Percentiles rank a stretch among this genome's conserved stretches.
phyloP scores from a whole-genome alignment of 2,888 invertebrate genomes.

The Syritta pipiens region DNA sequence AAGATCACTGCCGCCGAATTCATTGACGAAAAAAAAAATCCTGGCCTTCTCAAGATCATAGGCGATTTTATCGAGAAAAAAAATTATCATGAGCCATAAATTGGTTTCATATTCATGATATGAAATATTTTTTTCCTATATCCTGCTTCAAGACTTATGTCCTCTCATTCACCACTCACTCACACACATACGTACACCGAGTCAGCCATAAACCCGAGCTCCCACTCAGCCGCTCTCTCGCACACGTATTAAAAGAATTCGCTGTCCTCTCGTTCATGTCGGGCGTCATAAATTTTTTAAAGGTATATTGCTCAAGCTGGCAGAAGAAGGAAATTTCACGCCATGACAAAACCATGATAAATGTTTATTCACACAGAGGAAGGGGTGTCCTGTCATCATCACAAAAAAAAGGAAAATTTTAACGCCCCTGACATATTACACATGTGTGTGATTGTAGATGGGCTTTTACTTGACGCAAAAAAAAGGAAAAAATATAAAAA shows the following conservation, averaged over 20 bases:
- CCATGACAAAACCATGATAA: slow-evolving; percentile 35
- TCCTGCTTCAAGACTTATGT: slow-evolving; percentile 35
- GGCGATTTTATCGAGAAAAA: too few species aligned
- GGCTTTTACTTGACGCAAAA: too few species aligned
- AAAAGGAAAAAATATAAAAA: too few species aligned
- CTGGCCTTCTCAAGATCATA: too few species aligned
- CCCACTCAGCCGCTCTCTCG: too few species aligned
- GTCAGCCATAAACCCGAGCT: slow-evolving; percentile 17
- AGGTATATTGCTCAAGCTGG: slow-evolving; percentile 33
- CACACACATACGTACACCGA: neutral
- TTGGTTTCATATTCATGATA: slow-evolving; percentile 37
- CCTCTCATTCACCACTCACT: too few species aligned
- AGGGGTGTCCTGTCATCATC: too few species aligned
- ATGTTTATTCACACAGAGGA: slow-evolving; percentile 45
- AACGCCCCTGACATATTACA: too few species aligned
- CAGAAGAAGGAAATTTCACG: slow-evolving; percentile 31
- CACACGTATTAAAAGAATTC: slow-evolving; percentile 21
- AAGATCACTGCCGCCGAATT: too few species aligned
- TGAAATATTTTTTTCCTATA: slow-evolving; percentile 41
- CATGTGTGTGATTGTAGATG: too few species aligned
- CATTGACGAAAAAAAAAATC: too few species aligned
- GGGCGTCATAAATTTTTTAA: slow-evolving; percentile 36
- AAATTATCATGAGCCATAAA: slow-evolving; percentile 26
- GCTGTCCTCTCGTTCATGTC: slow-evolving; percentile 18
- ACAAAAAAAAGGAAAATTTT: too few species aligned